These are phyloP conservation scores for Temnopleurus reevesii DNA, from an alignment of 53 echinoderm and acorn worm species.

Conservation along the genomic window DNA sequence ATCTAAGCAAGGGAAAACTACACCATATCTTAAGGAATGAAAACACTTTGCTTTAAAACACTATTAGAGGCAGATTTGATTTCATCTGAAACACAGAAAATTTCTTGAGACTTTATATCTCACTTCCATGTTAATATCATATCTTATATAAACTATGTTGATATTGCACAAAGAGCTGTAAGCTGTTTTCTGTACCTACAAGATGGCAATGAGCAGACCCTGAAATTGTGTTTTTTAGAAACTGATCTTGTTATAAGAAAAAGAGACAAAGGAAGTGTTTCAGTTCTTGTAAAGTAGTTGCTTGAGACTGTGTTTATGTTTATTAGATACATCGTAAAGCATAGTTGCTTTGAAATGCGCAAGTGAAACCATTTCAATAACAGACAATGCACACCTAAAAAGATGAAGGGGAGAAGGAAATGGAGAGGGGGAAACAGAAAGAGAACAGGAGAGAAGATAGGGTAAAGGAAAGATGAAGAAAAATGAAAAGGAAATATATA, in stretches of 20 bases:
- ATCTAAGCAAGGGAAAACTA: not conserved
- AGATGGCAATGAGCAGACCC: not conserved
- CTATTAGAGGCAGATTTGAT: not conserved
- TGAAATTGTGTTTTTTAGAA: not conserved
- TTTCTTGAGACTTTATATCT: not conserved
- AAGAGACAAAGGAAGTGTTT: not conserved
- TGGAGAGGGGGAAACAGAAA: not conserved
- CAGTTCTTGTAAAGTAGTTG: too few species aligned
- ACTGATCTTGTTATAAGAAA: not conserved
- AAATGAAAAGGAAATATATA: not conserved
- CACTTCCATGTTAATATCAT: not conserved
- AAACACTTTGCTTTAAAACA: constrained; percentile 3
- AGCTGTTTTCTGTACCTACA: not conserved
- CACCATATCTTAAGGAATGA: not conserved
- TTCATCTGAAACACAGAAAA: not conserved
- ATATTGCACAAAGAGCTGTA: constrained; percentile 1
- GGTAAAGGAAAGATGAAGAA: not conserved
- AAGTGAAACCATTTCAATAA: too few species aligned
- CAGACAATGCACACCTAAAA: not conserved
- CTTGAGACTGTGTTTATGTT: too few species aligned
- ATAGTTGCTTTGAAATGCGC: too few species aligned
- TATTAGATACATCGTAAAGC: too few species aligned
- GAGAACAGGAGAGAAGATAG: not conserved
- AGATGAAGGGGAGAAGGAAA: not conserved
- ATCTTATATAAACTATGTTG: not conserved